phyloP scores from a whole-genome alignment of 2,113 vertebrate species.

The Erinaceus europaeus region DNA sequence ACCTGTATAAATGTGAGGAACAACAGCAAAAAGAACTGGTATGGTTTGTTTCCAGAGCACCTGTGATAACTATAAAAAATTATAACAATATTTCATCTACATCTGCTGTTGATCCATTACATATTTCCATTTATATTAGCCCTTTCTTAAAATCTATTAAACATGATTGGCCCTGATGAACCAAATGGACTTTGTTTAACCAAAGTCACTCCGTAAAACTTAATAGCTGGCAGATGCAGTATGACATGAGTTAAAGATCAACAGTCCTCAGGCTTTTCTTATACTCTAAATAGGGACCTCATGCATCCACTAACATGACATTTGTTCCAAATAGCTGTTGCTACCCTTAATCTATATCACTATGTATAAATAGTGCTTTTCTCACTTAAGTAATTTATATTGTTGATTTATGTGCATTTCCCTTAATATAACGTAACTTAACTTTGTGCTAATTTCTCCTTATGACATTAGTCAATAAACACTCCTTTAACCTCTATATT shows the following conservation, averaged over 20 bases:
- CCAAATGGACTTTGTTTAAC: background rate
- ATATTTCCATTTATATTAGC: background rate
- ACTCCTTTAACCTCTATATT: background rate
- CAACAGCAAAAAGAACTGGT: background rate
- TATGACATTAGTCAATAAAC: background rate
- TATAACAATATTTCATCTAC: too few species aligned
- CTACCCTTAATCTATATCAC: background rate
- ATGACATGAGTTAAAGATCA: background rate
- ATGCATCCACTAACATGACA: background rate
- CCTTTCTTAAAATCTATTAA: background rate
- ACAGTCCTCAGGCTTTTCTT: background rate
- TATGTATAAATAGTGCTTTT: conserved; percentile 1
- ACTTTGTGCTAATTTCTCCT: background rate
- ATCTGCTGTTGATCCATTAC: background rate
- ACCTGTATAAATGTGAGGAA: background rate
- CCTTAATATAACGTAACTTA: background rate
- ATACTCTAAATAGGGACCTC: background rate
- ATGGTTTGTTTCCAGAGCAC: conserved; percentile 1
- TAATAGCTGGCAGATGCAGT: background rate
- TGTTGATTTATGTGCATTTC: background rate
- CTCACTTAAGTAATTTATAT: background rate
- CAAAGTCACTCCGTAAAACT: background rate
- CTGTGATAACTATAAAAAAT: background rate
- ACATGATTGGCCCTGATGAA: background rate
- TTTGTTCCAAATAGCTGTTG: background rate